A percentile compares a stretch with the other conserved stretches of the same genome.
These are phyloP conservation scores for Spizella passerina DNA, from an alignment of 2,797 vertebrate species.

Conservation along the genomic window DNA sequence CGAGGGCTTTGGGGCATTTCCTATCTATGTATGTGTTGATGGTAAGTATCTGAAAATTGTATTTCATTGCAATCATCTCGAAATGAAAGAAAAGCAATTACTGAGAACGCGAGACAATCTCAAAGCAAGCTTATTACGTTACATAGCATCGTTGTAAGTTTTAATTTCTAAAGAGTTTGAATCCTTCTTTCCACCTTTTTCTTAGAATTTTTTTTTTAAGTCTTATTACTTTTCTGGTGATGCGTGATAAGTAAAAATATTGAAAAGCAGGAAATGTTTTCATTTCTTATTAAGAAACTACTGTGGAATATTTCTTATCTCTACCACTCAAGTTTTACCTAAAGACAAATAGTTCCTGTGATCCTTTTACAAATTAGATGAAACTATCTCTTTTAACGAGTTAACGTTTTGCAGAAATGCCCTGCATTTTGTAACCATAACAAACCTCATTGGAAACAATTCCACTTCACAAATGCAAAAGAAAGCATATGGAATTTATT, in stretches of 20 bases:
- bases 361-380: background rate
- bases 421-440: constrained; percentile 20
- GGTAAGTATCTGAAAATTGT: background rate
- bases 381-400: background rate
- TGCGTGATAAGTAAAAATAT: background rate
- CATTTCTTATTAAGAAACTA: background rate
- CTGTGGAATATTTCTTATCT: background rate
- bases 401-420: constrained; percentile 26
- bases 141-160: background rate
- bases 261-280: background rate
- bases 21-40: background rate
- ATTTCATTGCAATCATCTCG: background rate
- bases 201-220: background rate
- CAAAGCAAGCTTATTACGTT: background rate
- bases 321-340: background rate
- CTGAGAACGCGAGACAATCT: background rate
- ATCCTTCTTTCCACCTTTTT: background rate
- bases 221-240: background rate
- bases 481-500: background rate
- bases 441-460: constrained; percentile 41
- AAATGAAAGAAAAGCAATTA: constrained; percentile 2
- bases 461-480: background rate
- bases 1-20: background rate
- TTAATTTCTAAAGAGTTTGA: background rate
- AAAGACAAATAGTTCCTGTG: background rate